A percentile compares a stretch with the other conserved stretches of the same genome.
Conservation (phyloP, 2,888 invertebrate species). For the Limnephilus auricula region DNA sequence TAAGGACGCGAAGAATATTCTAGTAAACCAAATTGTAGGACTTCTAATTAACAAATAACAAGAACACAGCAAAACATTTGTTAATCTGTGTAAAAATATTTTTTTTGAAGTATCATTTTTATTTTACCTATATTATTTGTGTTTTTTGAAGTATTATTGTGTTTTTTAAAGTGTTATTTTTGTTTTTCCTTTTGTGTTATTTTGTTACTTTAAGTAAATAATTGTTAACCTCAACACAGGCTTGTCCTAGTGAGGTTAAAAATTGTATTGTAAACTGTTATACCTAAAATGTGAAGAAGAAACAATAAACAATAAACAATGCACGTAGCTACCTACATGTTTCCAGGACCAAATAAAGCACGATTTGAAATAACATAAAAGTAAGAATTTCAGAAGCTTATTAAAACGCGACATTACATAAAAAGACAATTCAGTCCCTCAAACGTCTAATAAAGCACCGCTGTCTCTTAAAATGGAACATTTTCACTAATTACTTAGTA, state of each 20-base stretch:
- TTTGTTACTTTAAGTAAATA: too few species aligned
- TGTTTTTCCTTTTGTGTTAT: too few species aligned
- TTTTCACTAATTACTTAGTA: constrained; percentile 50
- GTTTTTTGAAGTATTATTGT: too few species aligned
- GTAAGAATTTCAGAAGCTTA: not conserved
- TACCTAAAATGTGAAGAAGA: too few species aligned
- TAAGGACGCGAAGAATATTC: not conserved
- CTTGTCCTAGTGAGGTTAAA: too few species aligned
- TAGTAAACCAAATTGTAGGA: not conserved
- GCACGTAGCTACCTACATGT: not conserved
- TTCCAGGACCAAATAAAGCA: not conserved
- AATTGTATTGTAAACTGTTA: too few species aligned
- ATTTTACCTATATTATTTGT: too few species aligned
- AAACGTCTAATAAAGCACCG: constrained; percentile 49
- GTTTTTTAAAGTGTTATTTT: too few species aligned
- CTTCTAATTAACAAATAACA: not conserved
- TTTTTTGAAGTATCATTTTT: too few species aligned
- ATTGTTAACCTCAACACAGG: too few species aligned
- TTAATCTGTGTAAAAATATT: too few species aligned
- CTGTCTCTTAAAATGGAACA: constrained; percentile 45
- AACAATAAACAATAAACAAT: too few species aligned
- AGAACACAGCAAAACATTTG: not conserved
- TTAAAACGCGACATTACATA: constrained; percentile 33
- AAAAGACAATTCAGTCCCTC: constrained; percentile 36
- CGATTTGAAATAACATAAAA: not conserved